A percentile compares a stretch with the other conserved stretches of the same genome.
phyloP scores from a whole-genome alignment of 2,888 invertebrate species.

The Mayetiola destructor region DNA sequence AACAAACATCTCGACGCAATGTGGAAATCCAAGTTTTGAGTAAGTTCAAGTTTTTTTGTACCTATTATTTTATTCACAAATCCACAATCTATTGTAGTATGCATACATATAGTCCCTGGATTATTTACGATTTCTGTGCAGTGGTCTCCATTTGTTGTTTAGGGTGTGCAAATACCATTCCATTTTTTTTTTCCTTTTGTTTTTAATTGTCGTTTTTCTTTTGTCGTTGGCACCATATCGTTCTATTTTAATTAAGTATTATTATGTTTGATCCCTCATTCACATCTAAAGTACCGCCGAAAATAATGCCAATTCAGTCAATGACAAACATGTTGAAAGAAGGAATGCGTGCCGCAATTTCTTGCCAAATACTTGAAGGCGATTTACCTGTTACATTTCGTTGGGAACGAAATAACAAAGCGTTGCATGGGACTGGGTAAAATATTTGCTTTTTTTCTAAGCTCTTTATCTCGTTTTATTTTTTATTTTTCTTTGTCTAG shows the following conservation, averaged over 20 bases:
- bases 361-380: constrained; percentile 81
- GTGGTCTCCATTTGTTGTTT: too few species aligned
- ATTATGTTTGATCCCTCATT: not conserved
- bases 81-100: too few species aligned
- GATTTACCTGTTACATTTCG: constrained; percentile 82
- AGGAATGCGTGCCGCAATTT: constrained; percentile 77
- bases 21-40: constrained; percentile 62
- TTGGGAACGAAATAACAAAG: constrained; percentile 79
- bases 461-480: not conserved
- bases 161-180: too few species aligned
- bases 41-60: constrained; percentile 28
- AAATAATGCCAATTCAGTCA: constrained; percentile 69
- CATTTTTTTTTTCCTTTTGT: too few species aligned
- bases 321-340: constrained; percentile 67
- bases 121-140: too few species aligned
- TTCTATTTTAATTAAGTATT: too few species aligned
- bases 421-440: constrained; percentile 49
- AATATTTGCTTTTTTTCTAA: not conserved
- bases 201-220: too few species aligned
- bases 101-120: too few species aligned
- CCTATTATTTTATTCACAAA: too few species aligned
- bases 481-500: not conserved
- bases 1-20: constrained; percentile 59
- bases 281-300: constrained; percentile 54
- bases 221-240: too few species aligned